Percentiles rank a stretch among this genome's conserved stretches.
Conservation (phyloP, 2,113 vertebrate genomes). For the Microtus montanus region DNA sequence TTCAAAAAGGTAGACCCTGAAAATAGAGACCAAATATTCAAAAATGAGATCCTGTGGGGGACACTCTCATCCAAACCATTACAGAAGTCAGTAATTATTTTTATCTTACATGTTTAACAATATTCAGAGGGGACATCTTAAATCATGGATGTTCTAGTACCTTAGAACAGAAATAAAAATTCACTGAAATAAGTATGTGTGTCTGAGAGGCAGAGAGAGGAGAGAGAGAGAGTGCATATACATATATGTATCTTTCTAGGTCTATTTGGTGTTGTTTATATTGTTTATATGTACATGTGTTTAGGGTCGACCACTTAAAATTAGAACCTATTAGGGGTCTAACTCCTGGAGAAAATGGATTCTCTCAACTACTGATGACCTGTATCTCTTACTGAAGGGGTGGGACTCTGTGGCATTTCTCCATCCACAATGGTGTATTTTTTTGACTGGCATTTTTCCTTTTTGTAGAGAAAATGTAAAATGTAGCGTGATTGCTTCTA, state of each 20-base stretch:
- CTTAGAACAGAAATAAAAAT: too few relatives aligned
- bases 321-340: background rate
- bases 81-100: background rate
- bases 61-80: background rate
- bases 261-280: background rate
- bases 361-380: background rate
- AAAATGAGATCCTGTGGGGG: too few relatives aligned
- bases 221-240: too few relatives aligned
- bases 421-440: background rate
- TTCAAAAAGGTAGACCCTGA: background rate
- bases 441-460: background rate
- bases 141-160: background rate
- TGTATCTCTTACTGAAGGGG: background rate
- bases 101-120: background rate
- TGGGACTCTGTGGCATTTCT: background rate
- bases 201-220: too few relatives aligned
- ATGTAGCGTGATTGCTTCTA: background rate
- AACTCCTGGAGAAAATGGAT: background rate
- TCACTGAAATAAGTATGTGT: too few relatives aligned
- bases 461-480: background rate
- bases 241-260: background rate
- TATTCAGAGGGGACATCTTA: background rate
- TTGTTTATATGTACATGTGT: background rate
- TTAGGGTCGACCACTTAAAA: background rate
- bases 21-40: background rate